A percentile compares a stretch with the other conserved stretches of the same genome.
phyloP scores from a whole-genome alignment of 2,888 invertebrate species.

The Oithona nana region DNA sequence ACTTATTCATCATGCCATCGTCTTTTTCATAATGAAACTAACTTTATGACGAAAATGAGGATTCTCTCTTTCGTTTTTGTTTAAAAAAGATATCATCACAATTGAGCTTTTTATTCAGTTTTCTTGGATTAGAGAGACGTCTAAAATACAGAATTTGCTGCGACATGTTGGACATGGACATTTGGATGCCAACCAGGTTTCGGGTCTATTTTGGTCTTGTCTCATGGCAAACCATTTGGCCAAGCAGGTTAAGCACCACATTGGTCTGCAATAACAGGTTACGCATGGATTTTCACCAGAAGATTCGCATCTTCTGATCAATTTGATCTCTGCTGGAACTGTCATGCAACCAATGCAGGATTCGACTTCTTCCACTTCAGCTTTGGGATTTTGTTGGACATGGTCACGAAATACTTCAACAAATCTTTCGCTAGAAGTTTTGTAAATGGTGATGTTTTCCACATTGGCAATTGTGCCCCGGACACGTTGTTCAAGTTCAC shows the following conservation, averaged over 20 bases:
- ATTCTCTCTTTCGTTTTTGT: too few relatives aligned
- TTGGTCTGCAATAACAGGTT: constrained; percentile 54
- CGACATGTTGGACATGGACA: constrained; percentile 76
- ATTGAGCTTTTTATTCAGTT: too few relatives aligned
- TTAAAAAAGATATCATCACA: too few relatives aligned
- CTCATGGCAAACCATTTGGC: constrained; percentile 59
- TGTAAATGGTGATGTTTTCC: constrained; percentile 49
- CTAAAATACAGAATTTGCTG: constrained; percentile 17
- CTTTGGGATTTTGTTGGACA: constrained; percentile 44
- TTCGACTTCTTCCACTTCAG: constrained; percentile 49
- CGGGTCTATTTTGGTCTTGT: constrained; percentile 46
- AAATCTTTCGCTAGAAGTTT: constrained; percentile 61
- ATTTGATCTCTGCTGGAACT: constrained; percentile 52
- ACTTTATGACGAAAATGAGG: too few relatives aligned
- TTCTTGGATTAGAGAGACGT: constrained; percentile 8
- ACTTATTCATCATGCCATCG: too few relatives aligned
- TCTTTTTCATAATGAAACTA: too few relatives aligned
- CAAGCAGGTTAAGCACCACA: constrained; percentile 75
- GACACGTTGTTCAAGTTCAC: constrained; percentile 51
- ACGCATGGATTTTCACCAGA: constrained; percentile 34
- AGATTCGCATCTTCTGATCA: constrained; percentile 45
- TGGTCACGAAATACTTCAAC: constrained; percentile 59
- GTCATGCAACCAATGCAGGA: constrained; percentile 78
- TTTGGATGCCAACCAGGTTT: constrained; percentile 57
- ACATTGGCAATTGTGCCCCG: constrained; percentile 45